Evolutionary conservation across 2,888 invertebrate genomes (phyloP).

Genomic region (Mimas tiliae): DNA sequence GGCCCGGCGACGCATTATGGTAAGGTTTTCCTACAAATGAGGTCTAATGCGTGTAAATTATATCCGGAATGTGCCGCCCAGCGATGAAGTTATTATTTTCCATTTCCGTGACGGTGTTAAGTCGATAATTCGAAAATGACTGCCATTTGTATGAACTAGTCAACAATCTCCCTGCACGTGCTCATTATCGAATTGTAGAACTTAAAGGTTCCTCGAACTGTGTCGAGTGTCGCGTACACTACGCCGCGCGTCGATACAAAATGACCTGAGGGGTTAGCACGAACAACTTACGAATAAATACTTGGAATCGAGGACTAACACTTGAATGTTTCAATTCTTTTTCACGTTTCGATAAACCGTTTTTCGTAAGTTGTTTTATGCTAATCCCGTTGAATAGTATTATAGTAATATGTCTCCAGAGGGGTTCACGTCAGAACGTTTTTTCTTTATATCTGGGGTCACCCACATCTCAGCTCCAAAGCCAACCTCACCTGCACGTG

Average conservation of each 20-base stretch:
- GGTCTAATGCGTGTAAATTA: constrained; percentile 77
- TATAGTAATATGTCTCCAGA: too few relatives aligned
- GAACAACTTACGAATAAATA: constrained; percentile 33
- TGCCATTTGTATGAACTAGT: constrained; percentile 70
- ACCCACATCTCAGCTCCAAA: too few relatives aligned
- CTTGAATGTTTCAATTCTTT: too few relatives aligned
- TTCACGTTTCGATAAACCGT: too few relatives aligned
- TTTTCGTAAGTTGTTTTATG: too few relatives aligned
- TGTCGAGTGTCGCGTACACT: not conserved
- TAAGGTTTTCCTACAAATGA: constrained; percentile 61
- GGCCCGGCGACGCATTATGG: constrained; percentile 8
- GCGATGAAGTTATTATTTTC: constrained; percentile 83
- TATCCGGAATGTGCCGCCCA: constrained; percentile 69
- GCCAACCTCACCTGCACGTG: too few relatives aligned
- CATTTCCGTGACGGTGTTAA: constrained; percentile 79
- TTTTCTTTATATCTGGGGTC: too few relatives aligned
- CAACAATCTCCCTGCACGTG: constrained; percentile 63
- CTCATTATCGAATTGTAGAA: constrained; percentile 71
- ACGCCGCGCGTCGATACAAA: too few relatives aligned
- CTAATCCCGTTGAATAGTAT: too few relatives aligned
- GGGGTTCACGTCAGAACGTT: too few relatives aligned
- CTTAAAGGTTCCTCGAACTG: constrained; percentile 27
- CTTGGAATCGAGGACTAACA: too few relatives aligned
- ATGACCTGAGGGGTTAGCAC: constrained; percentile 36
- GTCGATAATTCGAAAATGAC: constrained; percentile 84